Evolutionary conservation across 1,140 invertebrate genomes (phyloP), one percentile per base, ranked within the genome.

Genomic region (Drosophila athabasca): DNA sequence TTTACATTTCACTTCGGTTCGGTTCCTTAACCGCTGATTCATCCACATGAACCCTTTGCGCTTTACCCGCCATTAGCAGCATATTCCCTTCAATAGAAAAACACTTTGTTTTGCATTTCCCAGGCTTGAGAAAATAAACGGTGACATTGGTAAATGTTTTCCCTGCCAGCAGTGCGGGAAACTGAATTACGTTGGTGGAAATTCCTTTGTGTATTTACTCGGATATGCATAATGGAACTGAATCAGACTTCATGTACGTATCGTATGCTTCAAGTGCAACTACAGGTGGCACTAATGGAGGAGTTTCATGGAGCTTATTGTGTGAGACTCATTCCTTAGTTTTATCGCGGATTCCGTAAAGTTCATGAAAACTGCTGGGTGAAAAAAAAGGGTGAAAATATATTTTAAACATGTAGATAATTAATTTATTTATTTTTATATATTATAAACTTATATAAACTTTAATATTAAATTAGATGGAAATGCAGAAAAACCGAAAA

Each of bases 171-270:
- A 52, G 17, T 51, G 41, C 57, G 51, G 68, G 58, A 58, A 58
- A 64, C 57, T 65, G 71, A 74, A 66, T 74, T 66, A 51, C 43
- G 67, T 76, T 60, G 61, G 31, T 15, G 61, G 17, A 64, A 81
- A 76, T 57, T 55, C 62, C 43, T 54, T 62, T 64, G 55, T 79
- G 45, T 58, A 66, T 61, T 65, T 59, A 50, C 65, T 65, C 52
- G 65, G 51, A 48, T 75, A 57, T 75, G 65, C 76, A 79, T 76
- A 80, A 71, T 59, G 59, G 29, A 61, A 58, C 17, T 64, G 22
- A 44, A 26, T 8, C 44, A 48, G 60, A 48, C 62, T 51, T 57
- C 54, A 15, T 22, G 44, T 24, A 55, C 11, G 35, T 43, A 13
- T 6, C 15, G 9, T 8, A 17, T 35, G 31, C 31, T 15, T 39